A percentile compares a stretch with the other conserved stretches of the same genome.
These are phyloP conservation scores for Petrocephalus microphthalmus DNA, from an alignment of 2,113 vertebrate genomes.

Conservation along the genomic window DNA sequence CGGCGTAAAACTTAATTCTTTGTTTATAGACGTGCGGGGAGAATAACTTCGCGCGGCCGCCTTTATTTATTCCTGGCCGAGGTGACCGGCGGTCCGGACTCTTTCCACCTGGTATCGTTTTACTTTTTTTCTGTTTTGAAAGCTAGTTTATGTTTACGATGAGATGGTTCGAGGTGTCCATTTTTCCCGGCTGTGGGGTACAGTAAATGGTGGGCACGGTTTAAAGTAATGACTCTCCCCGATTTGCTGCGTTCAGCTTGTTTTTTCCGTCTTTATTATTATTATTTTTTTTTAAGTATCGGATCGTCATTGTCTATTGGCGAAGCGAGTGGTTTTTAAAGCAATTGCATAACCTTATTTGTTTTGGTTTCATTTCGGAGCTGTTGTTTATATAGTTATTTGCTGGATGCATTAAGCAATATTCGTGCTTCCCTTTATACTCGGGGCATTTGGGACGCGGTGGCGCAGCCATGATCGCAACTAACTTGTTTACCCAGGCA, in stretches of 20 bases:
- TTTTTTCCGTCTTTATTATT: neutral
- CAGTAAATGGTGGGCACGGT: neutral
- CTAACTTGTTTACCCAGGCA: neutral
- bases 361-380: conserved; percentile 23
- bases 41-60: neutral
- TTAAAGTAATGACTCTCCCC: neutral
- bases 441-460: neutral
- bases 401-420: neutral
- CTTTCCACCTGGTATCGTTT: neutral
- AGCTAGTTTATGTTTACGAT: neutral
- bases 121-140: conserved; percentile 3
- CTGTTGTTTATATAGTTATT: neutral
- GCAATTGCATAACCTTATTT: neutral
- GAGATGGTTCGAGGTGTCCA: neutral
- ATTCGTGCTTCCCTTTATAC: neutral
- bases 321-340: neutral
- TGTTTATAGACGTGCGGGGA: neutral
- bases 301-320: neutral
- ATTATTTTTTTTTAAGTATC: neutral
- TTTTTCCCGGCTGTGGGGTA: neutral
- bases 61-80: neutral
- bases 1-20: conserved; percentile 9
- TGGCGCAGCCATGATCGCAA: neutral
- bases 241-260: neutral
- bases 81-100: neutral